phyloP scores from a whole-genome alignment of 2,888 invertebrate genomes.

The Meta bourneti region DNA sequence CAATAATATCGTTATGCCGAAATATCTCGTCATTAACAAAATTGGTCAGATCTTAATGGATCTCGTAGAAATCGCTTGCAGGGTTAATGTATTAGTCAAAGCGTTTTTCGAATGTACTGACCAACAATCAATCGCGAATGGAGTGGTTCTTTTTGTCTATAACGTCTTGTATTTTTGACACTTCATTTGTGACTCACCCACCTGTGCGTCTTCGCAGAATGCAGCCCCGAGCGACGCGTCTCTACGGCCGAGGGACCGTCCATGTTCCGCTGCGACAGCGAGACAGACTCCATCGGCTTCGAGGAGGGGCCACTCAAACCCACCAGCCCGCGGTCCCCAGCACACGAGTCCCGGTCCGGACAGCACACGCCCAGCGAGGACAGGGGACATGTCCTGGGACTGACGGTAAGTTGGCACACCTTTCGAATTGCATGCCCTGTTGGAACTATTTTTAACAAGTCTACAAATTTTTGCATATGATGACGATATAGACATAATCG shows the following conservation, averaged over 20 bases:
- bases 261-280: constrained; percentile 41
- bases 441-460: too few relatives aligned
- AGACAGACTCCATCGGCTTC: constrained; percentile 57
- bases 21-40: too few relatives aligned
- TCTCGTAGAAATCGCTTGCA: too few relatives aligned
- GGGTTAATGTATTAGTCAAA: too few relatives aligned
- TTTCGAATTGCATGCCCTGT: too few relatives aligned
- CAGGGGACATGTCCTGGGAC: constrained; percentile 3
- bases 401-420: constrained; percentile 25
- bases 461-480: background rate
- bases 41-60: too few relatives aligned
- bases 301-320: constrained; percentile 55
- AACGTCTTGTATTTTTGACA: too few relatives aligned
- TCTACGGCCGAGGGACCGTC: constrained; percentile 76
- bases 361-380: constrained; percentile 57
- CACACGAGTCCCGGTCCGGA: constrained; percentile 67
- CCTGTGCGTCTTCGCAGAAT: constrained; percentile 67
- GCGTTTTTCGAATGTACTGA: too few relatives aligned
- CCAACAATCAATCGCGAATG: too few relatives aligned
- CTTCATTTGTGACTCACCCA: too few relatives aligned
- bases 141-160: too few relatives aligned
- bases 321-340: constrained; percentile 72
- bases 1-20: too few relatives aligned
- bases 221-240: constrained; percentile 77
- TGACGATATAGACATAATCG: background rate